Conservation (phyloP, 1,140 invertebrate species). For the Aphaenogaster rudis region DNA sequence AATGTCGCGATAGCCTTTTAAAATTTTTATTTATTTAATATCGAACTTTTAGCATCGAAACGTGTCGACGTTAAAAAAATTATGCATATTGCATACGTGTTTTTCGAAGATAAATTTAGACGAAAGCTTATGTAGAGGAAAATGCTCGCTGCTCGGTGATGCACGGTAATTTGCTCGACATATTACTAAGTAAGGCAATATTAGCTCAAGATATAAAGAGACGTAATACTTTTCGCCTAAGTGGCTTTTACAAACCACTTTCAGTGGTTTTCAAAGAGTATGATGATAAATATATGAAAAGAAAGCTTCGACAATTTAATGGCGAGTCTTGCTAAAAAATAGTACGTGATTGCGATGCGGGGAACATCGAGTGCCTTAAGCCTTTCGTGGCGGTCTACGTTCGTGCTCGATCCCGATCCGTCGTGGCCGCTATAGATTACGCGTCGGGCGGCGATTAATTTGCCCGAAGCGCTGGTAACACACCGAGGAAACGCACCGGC, state of each 20-base stretch:
- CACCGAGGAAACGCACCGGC: background rate
- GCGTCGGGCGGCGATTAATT: constrained; percentile 31
- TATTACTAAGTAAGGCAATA: background rate
- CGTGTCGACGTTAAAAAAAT: background rate
- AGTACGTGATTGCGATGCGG: background rate
- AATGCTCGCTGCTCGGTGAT: background rate
- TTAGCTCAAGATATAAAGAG: constrained; percentile 2
- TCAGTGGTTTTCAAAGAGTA: background rate
- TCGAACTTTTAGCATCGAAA: background rate
- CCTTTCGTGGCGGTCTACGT: background rate
- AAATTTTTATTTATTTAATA: background rate
- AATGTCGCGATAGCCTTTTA: background rate
- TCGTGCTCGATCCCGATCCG: constrained; percentile 15
- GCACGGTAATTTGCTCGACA: constrained; percentile 15
- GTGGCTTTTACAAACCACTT: background rate
- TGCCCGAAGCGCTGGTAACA: background rate
- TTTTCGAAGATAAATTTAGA: background rate
- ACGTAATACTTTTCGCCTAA: background rate
- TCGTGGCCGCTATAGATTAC: background rate
- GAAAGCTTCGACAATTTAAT: background rate
- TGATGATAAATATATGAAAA: background rate
- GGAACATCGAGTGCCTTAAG: background rate
- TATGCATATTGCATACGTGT: background rate
- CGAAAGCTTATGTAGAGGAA: background rate
- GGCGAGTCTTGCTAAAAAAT: background rate